Evolutionary conservation across 2,113 vertebrate species (phyloP).

Genomic region (Talpa occidentalis): DNA sequence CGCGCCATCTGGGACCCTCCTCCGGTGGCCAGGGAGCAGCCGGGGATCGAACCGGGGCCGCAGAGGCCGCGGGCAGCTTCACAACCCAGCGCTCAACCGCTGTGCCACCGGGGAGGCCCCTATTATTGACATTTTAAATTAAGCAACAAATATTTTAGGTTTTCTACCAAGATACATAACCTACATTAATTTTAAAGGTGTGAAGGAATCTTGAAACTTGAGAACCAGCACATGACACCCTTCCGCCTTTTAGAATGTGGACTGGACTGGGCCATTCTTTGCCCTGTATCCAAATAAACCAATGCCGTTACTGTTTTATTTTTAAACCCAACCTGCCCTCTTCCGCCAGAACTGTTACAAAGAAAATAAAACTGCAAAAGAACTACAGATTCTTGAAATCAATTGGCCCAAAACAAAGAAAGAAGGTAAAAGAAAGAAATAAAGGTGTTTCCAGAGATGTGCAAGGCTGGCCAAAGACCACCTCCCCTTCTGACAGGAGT

Average conservation of each 20-base stretch:
- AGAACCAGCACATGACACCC: not conserved
- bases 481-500: not conserved
- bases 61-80: too few species aligned
- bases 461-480: not conserved
- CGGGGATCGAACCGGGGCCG: too few species aligned
- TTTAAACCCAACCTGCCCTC: slow-evolving; percentile 44
- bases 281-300: not conserved
- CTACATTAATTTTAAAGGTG: not conserved
- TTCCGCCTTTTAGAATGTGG: not conserved
- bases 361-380: slow-evolving; percentile 25
- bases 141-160: slow-evolving; percentile 1
- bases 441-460: not conserved
- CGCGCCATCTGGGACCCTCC: too few species aligned
- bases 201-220: not conserved
- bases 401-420: slow-evolving; percentile 12
- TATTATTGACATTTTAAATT: not conserved
- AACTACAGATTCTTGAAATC: slow-evolving; percentile 28
- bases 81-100: too few species aligned
- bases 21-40: too few species aligned
- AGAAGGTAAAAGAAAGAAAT: not conserved
- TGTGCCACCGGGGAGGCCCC: too few species aligned
- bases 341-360: slow-evolving; percentile 31
- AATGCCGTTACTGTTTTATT: slow-evolving; percentile 33
- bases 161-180: not conserved
- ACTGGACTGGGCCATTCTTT: not conserved